phyloP scores from a whole-genome alignment of 2,797 vertebrate species.

The Melopsittacus undulatus region DNA sequence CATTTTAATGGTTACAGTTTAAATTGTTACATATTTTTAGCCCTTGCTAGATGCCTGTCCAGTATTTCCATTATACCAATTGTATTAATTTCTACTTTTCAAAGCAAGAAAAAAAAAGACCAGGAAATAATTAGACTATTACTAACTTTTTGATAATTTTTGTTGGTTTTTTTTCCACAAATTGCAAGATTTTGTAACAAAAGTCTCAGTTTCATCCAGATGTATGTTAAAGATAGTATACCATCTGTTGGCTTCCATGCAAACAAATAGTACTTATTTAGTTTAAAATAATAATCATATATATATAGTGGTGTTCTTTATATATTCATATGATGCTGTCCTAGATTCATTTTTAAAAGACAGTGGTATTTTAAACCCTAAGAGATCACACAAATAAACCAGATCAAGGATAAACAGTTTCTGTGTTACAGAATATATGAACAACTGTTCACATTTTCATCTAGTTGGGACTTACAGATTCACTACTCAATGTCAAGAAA shows the following conservation, averaged over 20 bases:
- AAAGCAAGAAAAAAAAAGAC: background rate
- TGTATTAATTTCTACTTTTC: background rate
- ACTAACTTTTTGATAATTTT: background rate
- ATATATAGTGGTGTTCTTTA: background rate
- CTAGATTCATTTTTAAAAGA: background rate
- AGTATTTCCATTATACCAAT: background rate
- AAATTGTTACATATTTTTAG: background rate
- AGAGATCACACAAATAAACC: background rate
- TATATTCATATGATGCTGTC: background rate
- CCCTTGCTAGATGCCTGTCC: background rate
- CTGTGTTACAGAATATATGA: rapidly evolving
- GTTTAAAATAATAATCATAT: background rate
- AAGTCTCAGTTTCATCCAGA: background rate
- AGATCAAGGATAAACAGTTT: background rate
- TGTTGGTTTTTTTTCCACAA: background rate
- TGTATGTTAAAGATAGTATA: background rate
- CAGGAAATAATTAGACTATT: background rate
- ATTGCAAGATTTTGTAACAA: rapidly evolving
- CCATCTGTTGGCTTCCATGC: background rate
- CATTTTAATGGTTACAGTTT: background rate
- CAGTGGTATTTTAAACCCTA: background rate
- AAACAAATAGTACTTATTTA: background rate
- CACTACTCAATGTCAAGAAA: background rate
- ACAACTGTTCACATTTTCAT: background rate
- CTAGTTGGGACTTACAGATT: background rate